Percentiles rank a stretch among this genome's conserved stretches.
These are phyloP conservation scores for Vanessa atalanta DNA, from an alignment of 1,140 invertebrate genomes.

Conservation along the genomic window DNA sequence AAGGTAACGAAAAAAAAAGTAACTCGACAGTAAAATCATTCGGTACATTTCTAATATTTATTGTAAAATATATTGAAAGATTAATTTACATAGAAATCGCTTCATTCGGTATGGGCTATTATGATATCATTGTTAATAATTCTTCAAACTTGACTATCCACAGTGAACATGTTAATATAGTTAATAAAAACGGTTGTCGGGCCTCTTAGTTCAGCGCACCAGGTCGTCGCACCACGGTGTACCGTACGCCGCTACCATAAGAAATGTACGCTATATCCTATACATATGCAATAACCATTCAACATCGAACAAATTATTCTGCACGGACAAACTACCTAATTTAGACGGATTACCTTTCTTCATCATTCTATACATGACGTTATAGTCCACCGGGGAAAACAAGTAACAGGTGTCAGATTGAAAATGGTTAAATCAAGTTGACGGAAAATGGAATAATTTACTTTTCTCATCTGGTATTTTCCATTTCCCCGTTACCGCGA, in stretches of 20 bases:
- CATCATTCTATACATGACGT: slow-evolving; percentile 60
- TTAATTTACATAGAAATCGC: slow-evolving; percentile 17
- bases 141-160: slow-evolving; percentile 19
- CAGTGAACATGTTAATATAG: slow-evolving; percentile 42
- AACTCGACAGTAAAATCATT: too few relatives aligned
- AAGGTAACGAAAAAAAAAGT: too few relatives aligned
- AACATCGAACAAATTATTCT: slow-evolving; percentile 44
- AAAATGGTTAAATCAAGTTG: slow-evolving; percentile 28
- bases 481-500: background rate
- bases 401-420: slow-evolving; percentile 65
- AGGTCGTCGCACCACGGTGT: slow-evolving; percentile 72
- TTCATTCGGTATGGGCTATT: slow-evolving; percentile 9
- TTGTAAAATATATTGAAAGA: too few relatives aligned
- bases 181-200: slow-evolving; percentile 53
- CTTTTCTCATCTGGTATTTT: background rate
- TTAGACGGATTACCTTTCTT: slow-evolving; percentile 53
- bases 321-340: slow-evolving; percentile 51
- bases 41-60: too few relatives aligned
- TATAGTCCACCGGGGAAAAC: slow-evolving; percentile 59
- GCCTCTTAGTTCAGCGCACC: slow-evolving; percentile 72
- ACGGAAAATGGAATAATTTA: background rate
- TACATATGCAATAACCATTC: slow-evolving; percentile 52
- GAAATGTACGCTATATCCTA: slow-evolving; percentile 61
- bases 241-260: slow-evolving; percentile 74
- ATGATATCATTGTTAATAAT: slow-evolving; percentile 27